Conservation (phyloP, 2,797 vertebrate genomes). For the Botia kubotai region DNA sequence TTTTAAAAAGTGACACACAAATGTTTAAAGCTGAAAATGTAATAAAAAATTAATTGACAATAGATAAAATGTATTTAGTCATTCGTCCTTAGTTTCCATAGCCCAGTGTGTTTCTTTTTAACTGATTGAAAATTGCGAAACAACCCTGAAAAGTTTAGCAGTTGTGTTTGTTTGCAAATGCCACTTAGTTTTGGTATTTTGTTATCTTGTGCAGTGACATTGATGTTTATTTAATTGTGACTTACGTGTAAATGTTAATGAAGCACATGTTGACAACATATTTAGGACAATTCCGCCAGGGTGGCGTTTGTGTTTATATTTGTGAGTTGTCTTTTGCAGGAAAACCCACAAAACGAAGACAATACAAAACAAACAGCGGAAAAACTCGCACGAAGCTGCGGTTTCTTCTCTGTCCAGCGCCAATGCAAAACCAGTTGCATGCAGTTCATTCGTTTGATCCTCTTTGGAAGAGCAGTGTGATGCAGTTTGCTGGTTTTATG, state of each 20-base stretch:
- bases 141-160: neutral
- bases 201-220: neutral
- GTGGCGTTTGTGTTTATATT: neutral
- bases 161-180: neutral
- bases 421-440: slow-evolving; percentile 36
- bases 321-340: neutral
- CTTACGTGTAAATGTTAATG: neutral
- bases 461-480: slow-evolving; percentile 34
- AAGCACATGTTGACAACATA: neutral
- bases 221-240: neutral
- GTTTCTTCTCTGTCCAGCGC: neutral
- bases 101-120: too few relatives aligned
- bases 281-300: neutral
- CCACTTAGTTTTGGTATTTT: neutral
- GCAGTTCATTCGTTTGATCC: slow-evolving; percentile 43
- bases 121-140: neutral
- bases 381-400: neutral
- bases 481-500: slow-evolving; percentile 38
- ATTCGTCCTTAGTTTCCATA: too few relatives aligned
- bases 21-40: too few relatives aligned
- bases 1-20: too few relatives aligned
- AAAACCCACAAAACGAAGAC: neutral
- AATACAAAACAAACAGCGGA: neutral
- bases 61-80: too few relatives aligned
- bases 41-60: too few relatives aligned